phyloP scores from a whole-genome alignment of 1,140 invertebrate genomes.

The Limonius californicus region DNA sequence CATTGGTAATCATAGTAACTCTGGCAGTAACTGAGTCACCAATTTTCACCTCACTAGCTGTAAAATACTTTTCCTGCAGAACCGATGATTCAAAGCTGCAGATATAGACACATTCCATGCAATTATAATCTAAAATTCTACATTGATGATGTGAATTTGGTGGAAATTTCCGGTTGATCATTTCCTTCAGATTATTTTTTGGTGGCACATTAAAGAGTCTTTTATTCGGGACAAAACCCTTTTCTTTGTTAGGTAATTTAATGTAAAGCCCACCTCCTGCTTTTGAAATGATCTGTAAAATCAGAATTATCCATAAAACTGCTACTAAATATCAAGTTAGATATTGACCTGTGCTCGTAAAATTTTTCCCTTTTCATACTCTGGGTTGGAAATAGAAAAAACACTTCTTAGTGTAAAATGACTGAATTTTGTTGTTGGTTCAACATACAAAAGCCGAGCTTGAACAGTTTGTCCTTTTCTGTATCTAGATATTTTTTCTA shows the following conservation, averaged over 20 bases:
- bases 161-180: conserved; percentile 48
- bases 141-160: conserved; percentile 53
- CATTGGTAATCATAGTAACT: conserved; percentile 43
- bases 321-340: too few relatives aligned
- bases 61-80: conserved; percentile 52
- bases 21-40: conserved; percentile 53
- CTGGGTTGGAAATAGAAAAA: too few relatives aligned
- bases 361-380: too few relatives aligned
- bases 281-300: too few relatives aligned
- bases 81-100: conserved; percentile 56
- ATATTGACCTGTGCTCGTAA: too few relatives aligned
- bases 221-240: conserved; percentile 55
- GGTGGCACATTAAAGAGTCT: conserved; percentile 28
- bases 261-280: too few relatives aligned
- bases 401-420: conserved; percentile 50
- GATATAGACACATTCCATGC: conserved; percentile 55
- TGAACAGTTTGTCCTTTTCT: conserved; percentile 47
- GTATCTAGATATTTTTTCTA: conserved; percentile 40
- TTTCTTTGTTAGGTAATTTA: neutral
- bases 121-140: conserved; percentile 55
- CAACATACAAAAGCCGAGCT: conserved; percentile 61
- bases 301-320: too few relatives aligned
- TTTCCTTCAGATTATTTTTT: conserved; percentile 35
- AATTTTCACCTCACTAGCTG: conserved; percentile 48
- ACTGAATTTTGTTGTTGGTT: conserved; percentile 64